Base-by-base conservation (phyloP, 2,113 vertebrate genomes). In the Phalacrocorax aristotelis region DNA sequence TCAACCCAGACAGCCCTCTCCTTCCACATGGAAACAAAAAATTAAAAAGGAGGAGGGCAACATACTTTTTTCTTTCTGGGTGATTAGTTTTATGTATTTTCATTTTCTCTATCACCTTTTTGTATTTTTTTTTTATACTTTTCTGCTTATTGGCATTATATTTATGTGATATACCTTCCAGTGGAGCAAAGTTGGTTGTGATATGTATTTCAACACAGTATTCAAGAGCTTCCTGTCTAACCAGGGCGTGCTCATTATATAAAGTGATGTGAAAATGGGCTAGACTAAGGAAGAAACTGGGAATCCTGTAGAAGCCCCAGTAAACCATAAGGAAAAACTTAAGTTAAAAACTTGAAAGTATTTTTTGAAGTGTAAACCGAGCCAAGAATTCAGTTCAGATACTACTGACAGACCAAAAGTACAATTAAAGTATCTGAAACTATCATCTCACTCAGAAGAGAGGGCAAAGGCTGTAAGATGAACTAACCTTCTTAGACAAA, bases 141-240 rank as follows among this genome's bases (percentile, higher is more conserved):
- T 20, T 80, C 20, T 70, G 18, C 18, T 54, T 66, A 4, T 46
- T 83, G 44, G 6, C 9, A 0, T 71, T 68, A 5, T 23, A 30
- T 32, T 30, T 27, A 10, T 58, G 15, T 69, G 38, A 44, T 57
- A 17, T 16, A 72, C 22, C 17, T 58, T 72, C 15, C 22, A 27
- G 0, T 0, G 30, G 4, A 77, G 1, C 26, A 9, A 1, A 36
- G 34, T 20, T 62, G 55, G 38, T 54, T 86, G 49, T 46, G 27
- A 22, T 55, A 11, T 0, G 13, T 55, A 34, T 22, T 54, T 83
- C 23, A 79, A 25, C 13, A 8, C 4, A 42, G 27, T 0, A 1
- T 46, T 89, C 30, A 23, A 26, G 36, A 48, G 36, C 11, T 4
- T 76, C 42, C 34, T 78, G 15, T 68, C 61, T 61, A 84, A 27